Evolutionary conservation across 2,888 invertebrate species (phyloP).

Genomic region (Heliconius ismenius): DNA sequence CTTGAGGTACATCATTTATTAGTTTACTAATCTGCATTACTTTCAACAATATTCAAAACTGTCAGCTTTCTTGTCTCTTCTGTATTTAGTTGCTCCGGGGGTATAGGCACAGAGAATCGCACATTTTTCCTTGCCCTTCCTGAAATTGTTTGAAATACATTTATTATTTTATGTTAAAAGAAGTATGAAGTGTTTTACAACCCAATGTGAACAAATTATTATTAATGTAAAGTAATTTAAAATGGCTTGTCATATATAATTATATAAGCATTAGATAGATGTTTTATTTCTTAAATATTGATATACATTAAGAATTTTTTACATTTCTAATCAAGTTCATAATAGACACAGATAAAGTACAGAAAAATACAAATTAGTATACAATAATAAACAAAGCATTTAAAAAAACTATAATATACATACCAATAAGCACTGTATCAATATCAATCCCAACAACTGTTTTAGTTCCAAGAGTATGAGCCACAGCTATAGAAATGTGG

Average conservation of each 20-base stretch:
- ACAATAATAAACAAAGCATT: neutral
- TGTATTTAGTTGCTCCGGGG: constrained; percentile 60
- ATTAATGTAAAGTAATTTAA: neutral
- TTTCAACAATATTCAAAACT: constrained; percentile 22
- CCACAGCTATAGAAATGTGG: constrained; percentile 94
- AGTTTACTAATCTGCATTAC: no score
- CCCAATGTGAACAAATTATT: neutral
- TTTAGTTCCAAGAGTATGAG: constrained; percentile 91
- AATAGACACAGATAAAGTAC: no score
- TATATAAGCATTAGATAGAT: no score
- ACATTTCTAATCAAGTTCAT: no score
- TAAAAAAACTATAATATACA: constrained; percentile 42
- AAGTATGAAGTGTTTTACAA: neutral
- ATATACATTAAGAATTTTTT: no score
- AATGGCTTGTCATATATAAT: no score
- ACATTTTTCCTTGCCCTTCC: constrained; percentile 74
- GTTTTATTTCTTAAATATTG: no score
- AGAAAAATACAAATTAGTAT: no score
- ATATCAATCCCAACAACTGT: constrained; percentile 97
- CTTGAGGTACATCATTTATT: no score
- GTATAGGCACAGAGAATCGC: constrained; percentile 72
- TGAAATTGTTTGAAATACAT: constrained; percentile 46
- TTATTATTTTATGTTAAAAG: neutral
- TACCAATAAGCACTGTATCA: constrained; percentile 87
- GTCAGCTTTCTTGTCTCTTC: constrained; percentile 65